phyloP scores from a whole-genome alignment of 2,797 vertebrate species.

The Arrhamphus sclerolepis region DNA sequence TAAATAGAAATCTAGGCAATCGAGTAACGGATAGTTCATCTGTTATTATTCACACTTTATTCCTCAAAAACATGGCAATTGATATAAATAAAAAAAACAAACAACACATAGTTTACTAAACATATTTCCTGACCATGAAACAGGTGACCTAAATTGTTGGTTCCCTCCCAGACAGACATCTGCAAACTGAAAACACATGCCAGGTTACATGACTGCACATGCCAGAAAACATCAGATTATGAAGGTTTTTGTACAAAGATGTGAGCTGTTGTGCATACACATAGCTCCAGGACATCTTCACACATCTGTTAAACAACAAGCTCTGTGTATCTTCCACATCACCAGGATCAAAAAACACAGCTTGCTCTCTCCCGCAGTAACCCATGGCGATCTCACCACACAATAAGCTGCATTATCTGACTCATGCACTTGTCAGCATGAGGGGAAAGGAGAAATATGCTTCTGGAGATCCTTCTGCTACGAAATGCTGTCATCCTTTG shows the following conservation, averaged over 20 bases:
- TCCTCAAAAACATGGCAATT: no score
- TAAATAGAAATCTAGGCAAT: no score
- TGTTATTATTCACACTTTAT: no score
- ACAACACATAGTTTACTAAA: no score
- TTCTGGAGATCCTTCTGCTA: slow-evolving; percentile 16
- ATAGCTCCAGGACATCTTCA: slow-evolving; percentile 20
- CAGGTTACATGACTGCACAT: slow-evolving; percentile 64
- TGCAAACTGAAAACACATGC: slow-evolving; percentile 60
- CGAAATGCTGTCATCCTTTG: slow-evolving; percentile 37
- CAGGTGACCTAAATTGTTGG: slow-evolving; percentile 46
- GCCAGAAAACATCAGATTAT: slow-evolving; percentile 52
- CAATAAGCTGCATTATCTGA: slow-evolving; percentile 36
- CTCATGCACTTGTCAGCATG: slow-evolving; percentile 16
- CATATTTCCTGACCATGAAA: no score
- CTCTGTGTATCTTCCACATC: slow-evolving; percentile 16
- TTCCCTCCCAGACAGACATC: slow-evolving; percentile 61
- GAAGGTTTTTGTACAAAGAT: slow-evolving; percentile 25
- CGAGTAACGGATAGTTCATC: no score
- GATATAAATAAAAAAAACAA: no score
- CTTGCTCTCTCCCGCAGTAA: not conserved
- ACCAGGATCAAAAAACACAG: slow-evolving; percentile 14
- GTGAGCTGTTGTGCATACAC: not conserved
- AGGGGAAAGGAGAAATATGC: slow-evolving; percentile 30
- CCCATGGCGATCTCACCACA: slow-evolving; percentile 24
- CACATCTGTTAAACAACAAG: slow-evolving; percentile 22